These are phyloP conservation scores for Callyntrura guangdongensis DNA, from an alignment of 2,888 invertebrate genomes.

Conservation along the genomic window DNA sequence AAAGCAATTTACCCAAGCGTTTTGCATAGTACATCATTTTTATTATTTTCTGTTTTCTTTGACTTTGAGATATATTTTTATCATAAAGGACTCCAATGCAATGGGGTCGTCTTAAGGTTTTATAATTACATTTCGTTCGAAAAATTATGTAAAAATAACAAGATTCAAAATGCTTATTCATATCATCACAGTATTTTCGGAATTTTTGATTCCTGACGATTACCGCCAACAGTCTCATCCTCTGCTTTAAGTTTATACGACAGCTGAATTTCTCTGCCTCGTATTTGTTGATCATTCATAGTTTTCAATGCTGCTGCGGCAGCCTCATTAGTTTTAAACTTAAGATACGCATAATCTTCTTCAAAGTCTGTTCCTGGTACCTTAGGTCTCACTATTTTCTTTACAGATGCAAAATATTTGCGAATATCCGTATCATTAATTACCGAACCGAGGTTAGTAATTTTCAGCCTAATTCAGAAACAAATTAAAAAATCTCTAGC, in stretches of 20 bases:
- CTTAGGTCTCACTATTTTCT: slow-evolving; percentile 67
- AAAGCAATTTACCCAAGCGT: no score
- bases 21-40: no score
- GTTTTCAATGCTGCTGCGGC: slow-evolving; percentile 76
- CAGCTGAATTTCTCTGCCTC: slow-evolving; percentile 59
- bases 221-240: slow-evolving; percentile 59
- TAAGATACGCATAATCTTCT: slow-evolving; percentile 71
- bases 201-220: slow-evolving; percentile 1
- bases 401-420: slow-evolving; percentile 75
- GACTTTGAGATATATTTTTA: no score
- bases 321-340: slow-evolving; percentile 77
- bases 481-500: not conserved
- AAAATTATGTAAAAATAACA: no score
- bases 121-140: no score
- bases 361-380: slow-evolving; percentile 48
- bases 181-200: not conserved
- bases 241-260: slow-evolving; percentile 66
- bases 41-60: no score
- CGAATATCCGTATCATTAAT: slow-evolving; percentile 71
- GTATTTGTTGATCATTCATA: slow-evolving; percentile 68
- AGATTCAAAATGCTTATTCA: no score
- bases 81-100: no score
- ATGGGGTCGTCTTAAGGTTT: no score
- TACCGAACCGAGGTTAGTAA: slow-evolving; percentile 48
- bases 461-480: slow-evolving; percentile 66